These are phyloP conservation scores for Myripristis murdjan DNA, from an alignment of 2,797 vertebrate genomes.

Conservation along the genomic window DNA sequence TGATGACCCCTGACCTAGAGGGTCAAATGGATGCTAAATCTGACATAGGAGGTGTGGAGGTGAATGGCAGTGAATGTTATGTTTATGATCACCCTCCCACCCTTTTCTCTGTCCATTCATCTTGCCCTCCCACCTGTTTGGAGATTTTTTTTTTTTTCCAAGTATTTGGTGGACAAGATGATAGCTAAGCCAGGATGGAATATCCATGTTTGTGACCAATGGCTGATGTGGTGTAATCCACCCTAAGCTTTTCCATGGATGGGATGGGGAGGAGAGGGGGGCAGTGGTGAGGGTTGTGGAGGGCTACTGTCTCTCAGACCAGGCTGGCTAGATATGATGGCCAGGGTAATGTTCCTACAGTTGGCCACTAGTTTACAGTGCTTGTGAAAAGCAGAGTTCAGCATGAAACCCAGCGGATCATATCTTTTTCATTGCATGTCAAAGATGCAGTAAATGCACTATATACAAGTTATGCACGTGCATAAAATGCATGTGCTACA, in stretches of 20 bases:
- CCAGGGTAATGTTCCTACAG: constrained; percentile 11
- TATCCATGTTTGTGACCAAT: constrained; percentile 65
- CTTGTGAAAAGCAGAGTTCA: constrained; percentile 2
- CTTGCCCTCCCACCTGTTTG: constrained; percentile 46
- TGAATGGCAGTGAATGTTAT: constrained; percentile 24
- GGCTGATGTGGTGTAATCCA: constrained; percentile 79
- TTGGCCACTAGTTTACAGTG: constrained; percentile 17
- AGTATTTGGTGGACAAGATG: constrained; percentile 64
- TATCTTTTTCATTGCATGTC: background rate
- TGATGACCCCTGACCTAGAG: no score
- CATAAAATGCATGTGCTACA: no score
- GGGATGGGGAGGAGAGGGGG: constrained; percentile 31
- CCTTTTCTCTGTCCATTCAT: constrained; percentile 33
- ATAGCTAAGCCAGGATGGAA: constrained; percentile 66
- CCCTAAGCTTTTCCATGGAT: constrained; percentile 67
- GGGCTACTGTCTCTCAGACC: constrained; percentile 29
- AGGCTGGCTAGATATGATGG: constrained; percentile 15
- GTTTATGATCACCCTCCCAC: constrained; percentile 1
- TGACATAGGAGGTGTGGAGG: background rate
- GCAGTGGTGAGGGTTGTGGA: constrained; percentile 29
- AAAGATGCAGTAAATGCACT: background rate
- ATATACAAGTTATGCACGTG: no score
- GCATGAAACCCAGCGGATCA: background rate
- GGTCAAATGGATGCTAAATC: background rate
- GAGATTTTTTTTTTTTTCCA: constrained; percentile 56